Conservation (phyloP, 2,888 invertebrate genomes). For the Euphydryas editha region DNA sequence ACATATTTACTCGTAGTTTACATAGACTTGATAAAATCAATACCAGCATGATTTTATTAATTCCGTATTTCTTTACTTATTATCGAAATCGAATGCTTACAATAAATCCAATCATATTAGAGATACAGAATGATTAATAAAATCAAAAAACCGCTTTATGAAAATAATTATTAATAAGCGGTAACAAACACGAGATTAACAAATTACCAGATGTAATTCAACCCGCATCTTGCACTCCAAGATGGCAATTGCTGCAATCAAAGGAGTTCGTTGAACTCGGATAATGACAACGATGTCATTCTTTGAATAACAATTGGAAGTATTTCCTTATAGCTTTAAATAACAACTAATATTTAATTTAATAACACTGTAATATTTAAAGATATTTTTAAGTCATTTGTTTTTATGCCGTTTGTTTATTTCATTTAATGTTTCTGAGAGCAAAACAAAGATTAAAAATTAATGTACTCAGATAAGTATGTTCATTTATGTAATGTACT, state of each 20-base stretch:
- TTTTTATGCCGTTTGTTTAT: no score
- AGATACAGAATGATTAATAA: not conserved
- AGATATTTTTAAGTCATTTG: no score
- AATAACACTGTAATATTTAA: not conserved
- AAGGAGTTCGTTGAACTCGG: constrained; percentile 16
- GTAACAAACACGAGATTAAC: not conserved
- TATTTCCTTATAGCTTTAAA: not conserved
- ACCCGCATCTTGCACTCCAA: constrained; percentile 13
- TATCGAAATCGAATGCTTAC: not conserved
- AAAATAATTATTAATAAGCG: not conserved
- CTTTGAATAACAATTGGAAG: constrained; percentile 11
- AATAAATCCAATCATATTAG: not conserved
- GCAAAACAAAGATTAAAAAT: no score
- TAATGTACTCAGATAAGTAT: no score
- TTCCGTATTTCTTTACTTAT: no score
- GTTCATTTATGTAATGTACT: no score
- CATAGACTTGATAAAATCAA: no score
- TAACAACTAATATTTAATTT: not conserved
- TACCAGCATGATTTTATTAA: no score
- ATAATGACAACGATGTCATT: constrained; percentile 8
- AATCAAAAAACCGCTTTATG: not conserved
- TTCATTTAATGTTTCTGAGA: no score
- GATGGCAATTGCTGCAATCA: constrained; percentile 17
- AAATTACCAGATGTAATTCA: constrained; percentile 6
- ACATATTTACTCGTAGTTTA: not conserved